Evolutionary conservation across 2,888 invertebrate genomes (phyloP).

Genomic region (Selenia dentaria): DNA sequence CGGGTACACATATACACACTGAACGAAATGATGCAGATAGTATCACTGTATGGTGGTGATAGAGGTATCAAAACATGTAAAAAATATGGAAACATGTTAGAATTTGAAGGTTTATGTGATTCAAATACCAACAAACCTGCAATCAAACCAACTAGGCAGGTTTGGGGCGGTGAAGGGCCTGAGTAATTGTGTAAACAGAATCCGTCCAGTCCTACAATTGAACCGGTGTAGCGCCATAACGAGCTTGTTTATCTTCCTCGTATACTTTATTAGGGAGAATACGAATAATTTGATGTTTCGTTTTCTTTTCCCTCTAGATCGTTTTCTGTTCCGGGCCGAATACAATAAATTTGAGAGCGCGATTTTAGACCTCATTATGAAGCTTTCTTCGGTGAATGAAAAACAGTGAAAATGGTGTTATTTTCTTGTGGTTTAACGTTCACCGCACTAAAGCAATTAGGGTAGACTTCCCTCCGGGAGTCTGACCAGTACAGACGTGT

Average conservation of each 20-base stretch:
- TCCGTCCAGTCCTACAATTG: slow-evolving; percentile 22
- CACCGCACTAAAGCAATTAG: no score
- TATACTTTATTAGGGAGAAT: slow-evolving; percentile 12
- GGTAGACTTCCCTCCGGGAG: no score
- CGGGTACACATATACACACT: no score
- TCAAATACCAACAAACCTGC: not conserved
- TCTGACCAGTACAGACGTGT: no score
- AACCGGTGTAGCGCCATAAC: slow-evolving; percentile 19
- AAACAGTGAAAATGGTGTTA: no score
- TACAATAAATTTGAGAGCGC: slow-evolving; percentile 3
- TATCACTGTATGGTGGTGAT: no score
- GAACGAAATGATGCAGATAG: no score
- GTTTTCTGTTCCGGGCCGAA: slow-evolving; percentile 4
- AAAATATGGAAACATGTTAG: no score
- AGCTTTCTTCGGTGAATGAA: no score
- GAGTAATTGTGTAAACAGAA: slow-evolving; percentile 28
- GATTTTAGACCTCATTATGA: slow-evolving; percentile 5
- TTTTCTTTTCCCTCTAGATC: slow-evolving; percentile 5
- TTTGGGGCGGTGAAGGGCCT: slow-evolving; percentile 20
- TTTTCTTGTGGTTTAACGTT: no score
- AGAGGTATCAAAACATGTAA: no score
- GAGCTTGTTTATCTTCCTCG: slow-evolving; percentile 19
- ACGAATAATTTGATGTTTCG: slow-evolving; percentile 12
- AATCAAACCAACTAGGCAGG: not conserved
- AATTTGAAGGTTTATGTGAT: not conserved